Conservation (phyloP, 2,113 vertebrate species). For the Camelus bactrianus region DNA sequence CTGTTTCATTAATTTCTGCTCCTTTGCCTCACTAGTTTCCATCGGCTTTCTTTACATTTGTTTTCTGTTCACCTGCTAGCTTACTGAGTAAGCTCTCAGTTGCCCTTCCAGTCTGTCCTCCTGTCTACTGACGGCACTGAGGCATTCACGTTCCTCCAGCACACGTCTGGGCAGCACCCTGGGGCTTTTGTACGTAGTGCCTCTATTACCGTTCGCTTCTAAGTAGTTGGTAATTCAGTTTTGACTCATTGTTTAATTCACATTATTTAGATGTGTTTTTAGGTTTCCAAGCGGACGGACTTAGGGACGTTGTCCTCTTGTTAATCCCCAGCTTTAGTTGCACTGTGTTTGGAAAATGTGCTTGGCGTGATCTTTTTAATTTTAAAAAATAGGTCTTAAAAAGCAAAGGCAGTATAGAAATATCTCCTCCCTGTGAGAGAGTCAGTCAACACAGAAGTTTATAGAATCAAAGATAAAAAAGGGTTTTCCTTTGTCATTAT, state of each 20-base stretch:
- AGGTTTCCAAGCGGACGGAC: slow-evolving; percentile 43
- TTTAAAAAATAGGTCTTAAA: slow-evolving; percentile 20
- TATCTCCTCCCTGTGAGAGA: background rate
- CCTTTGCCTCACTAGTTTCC: slow-evolving; percentile 48
- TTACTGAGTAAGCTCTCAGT: background rate
- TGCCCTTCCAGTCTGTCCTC: background rate
- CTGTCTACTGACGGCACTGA: slow-evolving; percentile 23
- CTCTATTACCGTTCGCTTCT: slow-evolving; percentile 59
- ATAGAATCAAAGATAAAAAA: background rate
- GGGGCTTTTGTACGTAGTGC: slow-evolving; percentile 42
- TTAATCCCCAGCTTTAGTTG: slow-evolving; percentile 33
- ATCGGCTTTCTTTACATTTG: slow-evolving; percentile 12
- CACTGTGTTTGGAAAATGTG: slow-evolving; percentile 19
- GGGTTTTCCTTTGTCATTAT: background rate
- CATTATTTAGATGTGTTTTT: slow-evolving; percentile 65
- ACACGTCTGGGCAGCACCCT: slow-evolving; percentile 16
- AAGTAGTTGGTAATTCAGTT: slow-evolving; percentile 64
- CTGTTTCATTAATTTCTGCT: slow-evolving; percentile 59
- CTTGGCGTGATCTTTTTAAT: slow-evolving; percentile 42
- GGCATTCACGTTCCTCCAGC: slow-evolving; percentile 53
- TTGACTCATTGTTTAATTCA: slow-evolving; percentile 72
- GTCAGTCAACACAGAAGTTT: slow-evolving; percentile 8
- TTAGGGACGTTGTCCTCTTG: background rate
- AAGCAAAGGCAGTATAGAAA: slow-evolving; percentile 36
- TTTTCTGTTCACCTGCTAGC: slow-evolving; percentile 18